phyloP scores from a whole-genome alignment of 2,797 vertebrate genomes.

The Orestias chungarensis region DNA sequence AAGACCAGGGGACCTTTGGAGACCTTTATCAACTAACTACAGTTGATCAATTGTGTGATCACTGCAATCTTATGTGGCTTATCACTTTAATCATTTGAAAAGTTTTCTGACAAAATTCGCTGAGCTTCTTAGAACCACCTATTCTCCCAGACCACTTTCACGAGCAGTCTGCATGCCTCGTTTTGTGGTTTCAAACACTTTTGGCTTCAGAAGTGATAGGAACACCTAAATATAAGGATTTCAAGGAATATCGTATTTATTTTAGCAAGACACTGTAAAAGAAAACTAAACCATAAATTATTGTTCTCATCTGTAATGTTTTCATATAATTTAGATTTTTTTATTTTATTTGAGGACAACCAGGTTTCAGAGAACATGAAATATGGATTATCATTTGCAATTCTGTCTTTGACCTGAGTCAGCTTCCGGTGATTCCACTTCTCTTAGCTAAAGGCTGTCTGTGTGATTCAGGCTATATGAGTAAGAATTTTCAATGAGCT shows the following conservation, averaged over 20 bases:
- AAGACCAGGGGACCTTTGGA: too few species aligned
- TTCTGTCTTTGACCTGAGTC: conserved; percentile 32
- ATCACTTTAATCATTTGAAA: too few species aligned
- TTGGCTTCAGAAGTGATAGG: too few species aligned
- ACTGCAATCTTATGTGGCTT: too few species aligned
- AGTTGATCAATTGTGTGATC: too few species aligned
- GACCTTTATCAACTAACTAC: too few species aligned
- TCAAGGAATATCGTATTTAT: neutral
- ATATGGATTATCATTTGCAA: conserved; percentile 26
- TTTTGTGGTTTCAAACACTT: too few species aligned
- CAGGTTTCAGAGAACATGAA: conserved; percentile 18
- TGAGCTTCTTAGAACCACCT: too few species aligned
- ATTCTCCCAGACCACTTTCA: too few species aligned
- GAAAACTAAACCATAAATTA: neutral
- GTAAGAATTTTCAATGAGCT: conserved; percentile 45
- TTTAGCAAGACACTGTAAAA: neutral
- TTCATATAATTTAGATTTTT: conserved; percentile 18
- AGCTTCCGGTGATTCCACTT: conserved; percentile 2
- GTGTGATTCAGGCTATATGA: conserved; percentile 10
- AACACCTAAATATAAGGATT: neutral
- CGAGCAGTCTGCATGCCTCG: too few species aligned
- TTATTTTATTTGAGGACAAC: conserved; percentile 5
- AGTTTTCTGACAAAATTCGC: too few species aligned
- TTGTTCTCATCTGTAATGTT: neutral
- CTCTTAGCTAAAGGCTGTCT: conserved; percentile 8